Evolutionary conservation across 2,888 invertebrate species (phyloP), one percentile per base, ranked within the genome.

Genomic region (Bembecia ichneumoniformis): DNA sequence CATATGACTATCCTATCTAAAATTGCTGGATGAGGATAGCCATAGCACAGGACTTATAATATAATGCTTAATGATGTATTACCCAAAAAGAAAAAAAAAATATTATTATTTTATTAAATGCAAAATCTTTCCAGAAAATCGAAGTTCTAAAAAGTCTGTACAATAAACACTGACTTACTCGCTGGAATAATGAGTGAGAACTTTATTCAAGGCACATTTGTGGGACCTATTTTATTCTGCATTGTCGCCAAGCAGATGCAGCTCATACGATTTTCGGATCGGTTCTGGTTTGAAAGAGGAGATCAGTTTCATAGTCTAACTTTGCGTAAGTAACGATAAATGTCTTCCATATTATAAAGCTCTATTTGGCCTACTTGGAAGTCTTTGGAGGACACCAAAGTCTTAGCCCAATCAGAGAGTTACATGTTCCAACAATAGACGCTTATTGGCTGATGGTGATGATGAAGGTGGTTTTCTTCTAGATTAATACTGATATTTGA

Each of bases 221-320:
- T 76, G 0, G 79, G 77, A 0, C 78, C 78, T 0, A 79, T 76
- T 0, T 55, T 81, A 16, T 81, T 76, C 53, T 82, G 81, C 53
- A 77, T 82, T 47, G 75, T 82, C 54, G 58, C 66, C 0, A 79
- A 77, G 47, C 81, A 82, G 52, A 52, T 77, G 20, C 67, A 71
- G 28, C 50, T 75, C 15, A 72, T 75, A 50, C 63, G 71, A 46
- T 77, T 61, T 46, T 70, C 77, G 1, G 80, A 82, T 49, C 59
- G 80, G 16, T 80, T 80, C 53, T 82, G 80, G 81, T 80, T 68
- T 43, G 81, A 82, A 48, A 70, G 81, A 50, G 79, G 80, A 0
- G 74, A 80, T 49, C 79, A 82, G 53, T 56, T 68, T 11, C 81
- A 82, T 50, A 81, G 82, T 49, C 69, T 81, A 14, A 68, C 66